Evolutionary conservation across 2,797 vertebrate genomes (phyloP).

Genomic region (Aythya fuligula): DNA sequence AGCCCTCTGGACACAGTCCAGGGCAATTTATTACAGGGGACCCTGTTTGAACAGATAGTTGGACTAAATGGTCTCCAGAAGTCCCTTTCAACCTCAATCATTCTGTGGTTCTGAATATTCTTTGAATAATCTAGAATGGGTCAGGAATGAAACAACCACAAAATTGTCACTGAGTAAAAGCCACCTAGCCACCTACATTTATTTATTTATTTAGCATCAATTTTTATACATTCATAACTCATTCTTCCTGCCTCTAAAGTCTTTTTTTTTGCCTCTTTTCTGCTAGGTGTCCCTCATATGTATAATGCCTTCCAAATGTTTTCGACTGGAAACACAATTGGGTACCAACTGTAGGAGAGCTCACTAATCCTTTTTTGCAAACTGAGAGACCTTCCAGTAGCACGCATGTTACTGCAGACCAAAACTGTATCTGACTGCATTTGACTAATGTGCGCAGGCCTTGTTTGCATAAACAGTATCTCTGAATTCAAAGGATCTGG

Average conservation of each 20-base stretch:
- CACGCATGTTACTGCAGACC: neutral
- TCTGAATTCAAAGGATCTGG: neutral
- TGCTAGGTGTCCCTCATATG: accelerated
- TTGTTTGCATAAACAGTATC: neutral
- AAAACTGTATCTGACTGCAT: neutral
- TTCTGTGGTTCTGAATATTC: neutral
- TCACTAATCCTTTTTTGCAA: neutral
- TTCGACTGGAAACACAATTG: neutral
- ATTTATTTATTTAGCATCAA: neutral
- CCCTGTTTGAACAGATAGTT: too few relatives aligned
- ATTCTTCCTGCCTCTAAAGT: neutral
- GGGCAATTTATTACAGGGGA: too few relatives aligned
- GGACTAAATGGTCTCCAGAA: neutral
- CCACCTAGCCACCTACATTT: accelerated
- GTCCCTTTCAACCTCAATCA: too few relatives aligned
- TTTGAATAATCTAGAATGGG: neutral
- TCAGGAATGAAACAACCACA: neutral
- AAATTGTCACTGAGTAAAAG: neutral
- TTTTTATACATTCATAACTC: neutral
- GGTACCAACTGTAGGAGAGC: neutral
- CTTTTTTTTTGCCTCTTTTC: neutral
- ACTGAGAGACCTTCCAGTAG: accelerated
- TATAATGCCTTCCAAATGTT: neutral
- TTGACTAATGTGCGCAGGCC: neutral
- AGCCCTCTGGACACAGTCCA: too few relatives aligned